Percentiles rank a stretch among this genome's conserved stretches.
Evolutionary conservation across 2,888 invertebrate species (phyloP).

Genomic region (Prosopocoilus inquinatus): DNA sequence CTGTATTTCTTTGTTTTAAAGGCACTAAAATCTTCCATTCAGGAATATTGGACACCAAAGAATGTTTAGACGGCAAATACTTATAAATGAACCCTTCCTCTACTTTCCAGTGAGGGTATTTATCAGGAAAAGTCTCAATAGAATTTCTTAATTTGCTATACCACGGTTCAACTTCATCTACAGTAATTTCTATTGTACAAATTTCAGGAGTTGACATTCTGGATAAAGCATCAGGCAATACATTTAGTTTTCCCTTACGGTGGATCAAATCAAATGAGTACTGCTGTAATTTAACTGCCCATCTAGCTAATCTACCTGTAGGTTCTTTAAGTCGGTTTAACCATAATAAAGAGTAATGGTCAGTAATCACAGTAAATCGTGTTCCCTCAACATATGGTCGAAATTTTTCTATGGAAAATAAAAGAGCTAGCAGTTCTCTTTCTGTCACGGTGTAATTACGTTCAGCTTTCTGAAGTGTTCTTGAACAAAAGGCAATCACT

Average conservation of each 20-base stretch:
- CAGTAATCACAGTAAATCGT: conserved; percentile 32
- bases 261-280: conserved; percentile 6
- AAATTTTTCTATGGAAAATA: conserved; percentile 23
- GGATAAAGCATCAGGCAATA: too few species aligned
- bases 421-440: conserved; percentile 19
- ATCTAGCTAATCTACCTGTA: conserved; percentile 31
- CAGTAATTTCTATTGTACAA: too few species aligned
- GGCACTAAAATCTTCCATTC: conserved; percentile 30
- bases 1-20: conserved; percentile 13
- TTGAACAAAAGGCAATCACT: conserved; percentile 22
- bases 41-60: background rate
- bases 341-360: conserved; percentile 31
- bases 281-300: conserved; percentile 26
- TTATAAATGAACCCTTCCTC: too few species aligned
- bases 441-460: conserved; percentile 20
- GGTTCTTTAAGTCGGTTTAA: conserved; percentile 30
- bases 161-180: too few species aligned
- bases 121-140: too few species aligned
- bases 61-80: too few species aligned
- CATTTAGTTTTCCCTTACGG: too few species aligned
- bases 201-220: too few species aligned
- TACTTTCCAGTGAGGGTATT: too few species aligned
- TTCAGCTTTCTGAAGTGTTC: conserved; percentile 14
- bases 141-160: too few species aligned
- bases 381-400: conserved; percentile 26